Evolutionary conservation across 2,113 vertebrate species (phyloP).

Genomic region (Apteryx mantelli): DNA sequence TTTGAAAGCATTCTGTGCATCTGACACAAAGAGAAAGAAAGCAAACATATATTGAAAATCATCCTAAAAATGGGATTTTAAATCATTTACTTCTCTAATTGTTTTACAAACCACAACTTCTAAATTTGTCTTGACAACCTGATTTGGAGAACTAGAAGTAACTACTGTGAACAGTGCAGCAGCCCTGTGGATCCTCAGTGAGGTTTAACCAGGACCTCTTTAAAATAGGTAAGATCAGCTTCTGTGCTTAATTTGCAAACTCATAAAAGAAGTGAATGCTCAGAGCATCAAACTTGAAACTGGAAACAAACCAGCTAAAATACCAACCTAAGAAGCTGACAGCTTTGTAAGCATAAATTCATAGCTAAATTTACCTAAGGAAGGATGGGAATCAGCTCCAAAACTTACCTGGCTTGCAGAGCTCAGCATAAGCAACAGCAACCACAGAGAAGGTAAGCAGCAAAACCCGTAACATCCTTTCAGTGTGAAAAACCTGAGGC

Average conservation of each 20-base stretch:
- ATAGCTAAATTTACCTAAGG: not conserved
- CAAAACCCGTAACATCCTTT: constrained; percentile 77
- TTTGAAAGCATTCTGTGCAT: constrained; percentile 83
- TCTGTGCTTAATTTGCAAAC: not conserved
- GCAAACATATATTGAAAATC: not conserved
- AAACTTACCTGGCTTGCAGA: constrained; percentile 80
- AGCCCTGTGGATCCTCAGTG: not conserved
- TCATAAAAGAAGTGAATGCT: not conserved
- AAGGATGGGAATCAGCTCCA: not conserved
- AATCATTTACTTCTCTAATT: not conserved
- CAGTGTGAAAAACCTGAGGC: constrained; percentile 48
- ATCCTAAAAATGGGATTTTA: not conserved
- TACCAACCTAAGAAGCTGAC: not conserved
- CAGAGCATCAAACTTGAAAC: not conserved
- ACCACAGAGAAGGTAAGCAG: constrained; percentile 68
- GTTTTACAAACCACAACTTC: not conserved
- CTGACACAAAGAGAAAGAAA: constrained; percentile 75
- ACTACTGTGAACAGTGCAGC: not conserved
- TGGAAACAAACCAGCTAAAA: not conserved
- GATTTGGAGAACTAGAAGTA: not conserved
- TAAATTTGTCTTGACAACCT: not conserved
- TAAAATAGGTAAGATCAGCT: not conserved
- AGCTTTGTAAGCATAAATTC: not conserved
- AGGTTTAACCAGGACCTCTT: not conserved
- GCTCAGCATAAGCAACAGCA: constrained; percentile 50